Conservation (phyloP, 2,113 vertebrate species). For the Serilophus lunatus region DNA sequence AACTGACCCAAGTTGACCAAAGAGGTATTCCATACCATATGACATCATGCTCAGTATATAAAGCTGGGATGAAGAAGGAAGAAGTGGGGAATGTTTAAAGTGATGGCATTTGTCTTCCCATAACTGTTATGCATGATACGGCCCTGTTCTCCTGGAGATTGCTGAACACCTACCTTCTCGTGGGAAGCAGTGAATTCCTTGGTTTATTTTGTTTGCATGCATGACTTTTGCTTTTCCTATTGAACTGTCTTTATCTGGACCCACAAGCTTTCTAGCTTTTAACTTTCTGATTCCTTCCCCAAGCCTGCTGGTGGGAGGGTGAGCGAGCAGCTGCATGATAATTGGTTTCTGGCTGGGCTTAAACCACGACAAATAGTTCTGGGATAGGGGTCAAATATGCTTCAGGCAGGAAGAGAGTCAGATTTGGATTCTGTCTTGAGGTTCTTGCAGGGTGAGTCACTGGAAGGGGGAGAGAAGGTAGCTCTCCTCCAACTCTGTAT, state of each 20-base stretch:
- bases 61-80: neutral
- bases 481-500: neutral
- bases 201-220: neutral
- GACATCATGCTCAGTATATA: neutral
- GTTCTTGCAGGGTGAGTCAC: neutral
- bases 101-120: neutral
- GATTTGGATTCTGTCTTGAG: neutral
- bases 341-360: neutral
- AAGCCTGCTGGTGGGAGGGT: neutral
- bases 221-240: neutral
- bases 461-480: neutral
- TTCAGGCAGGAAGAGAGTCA: neutral
- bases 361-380: neutral
- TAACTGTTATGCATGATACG: fast-evolving
- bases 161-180: neutral
- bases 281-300: neutral
- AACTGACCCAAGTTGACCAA: neutral
- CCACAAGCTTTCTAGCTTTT: neutral
- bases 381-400: neutral
- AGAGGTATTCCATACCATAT: neutral
- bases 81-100: neutral
- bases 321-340: fast-evolving
- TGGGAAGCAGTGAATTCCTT: neutral
- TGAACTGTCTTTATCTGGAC: neutral
- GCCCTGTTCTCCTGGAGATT: neutral